Conservation (phyloP, 1,140 invertebrate genomes). For the Drosophila kepulauana region DNA sequence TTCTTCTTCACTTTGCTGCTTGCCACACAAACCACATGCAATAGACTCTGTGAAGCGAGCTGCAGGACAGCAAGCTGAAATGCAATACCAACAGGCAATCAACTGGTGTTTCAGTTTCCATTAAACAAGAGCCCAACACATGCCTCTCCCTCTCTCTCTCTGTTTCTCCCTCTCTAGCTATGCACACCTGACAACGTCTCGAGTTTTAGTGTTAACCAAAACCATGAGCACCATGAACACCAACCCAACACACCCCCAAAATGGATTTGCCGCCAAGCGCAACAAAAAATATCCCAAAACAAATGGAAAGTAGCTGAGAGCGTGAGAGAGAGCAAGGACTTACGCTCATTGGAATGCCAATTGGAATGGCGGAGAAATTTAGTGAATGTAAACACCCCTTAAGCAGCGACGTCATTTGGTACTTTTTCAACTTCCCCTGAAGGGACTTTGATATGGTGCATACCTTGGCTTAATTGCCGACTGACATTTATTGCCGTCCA, state of each 20-base stretch:
- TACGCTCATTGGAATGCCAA: constrained; percentile 44
- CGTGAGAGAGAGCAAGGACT: constrained; percentile 15
- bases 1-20: constrained; percentile 6
- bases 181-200: constrained; percentile 42
- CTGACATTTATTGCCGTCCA: constrained; percentile 66
- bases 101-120: constrained; percentile 82
- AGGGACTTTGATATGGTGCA: background rate
- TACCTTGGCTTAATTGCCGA: constrained; percentile 59
- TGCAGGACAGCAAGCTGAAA: constrained; percentile 43
- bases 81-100: constrained; percentile 66
- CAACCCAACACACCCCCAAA: background rate
- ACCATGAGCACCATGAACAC: background rate
- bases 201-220: constrained; percentile 31
- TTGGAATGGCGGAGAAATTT: constrained; percentile 8
- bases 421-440: constrained; percentile 30
- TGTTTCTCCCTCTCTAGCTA: background rate
- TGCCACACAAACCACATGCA: constrained; percentile 71
- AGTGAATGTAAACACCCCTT: constrained; percentile 28
- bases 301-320: constrained; percentile 39
- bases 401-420: constrained; percentile 49
- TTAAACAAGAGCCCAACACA: constrained; percentile 42
- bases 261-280: constrained; percentile 46
- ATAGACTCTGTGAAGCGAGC: constrained; percentile 49
- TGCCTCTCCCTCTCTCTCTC: background rate
- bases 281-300: constrained; percentile 69